A percentile compares a stretch with the other conserved stretches of the same genome.
Evolutionary conservation across 2,888 invertebrate species (phyloP).

Genomic region (Polia nebulosa): DNA sequence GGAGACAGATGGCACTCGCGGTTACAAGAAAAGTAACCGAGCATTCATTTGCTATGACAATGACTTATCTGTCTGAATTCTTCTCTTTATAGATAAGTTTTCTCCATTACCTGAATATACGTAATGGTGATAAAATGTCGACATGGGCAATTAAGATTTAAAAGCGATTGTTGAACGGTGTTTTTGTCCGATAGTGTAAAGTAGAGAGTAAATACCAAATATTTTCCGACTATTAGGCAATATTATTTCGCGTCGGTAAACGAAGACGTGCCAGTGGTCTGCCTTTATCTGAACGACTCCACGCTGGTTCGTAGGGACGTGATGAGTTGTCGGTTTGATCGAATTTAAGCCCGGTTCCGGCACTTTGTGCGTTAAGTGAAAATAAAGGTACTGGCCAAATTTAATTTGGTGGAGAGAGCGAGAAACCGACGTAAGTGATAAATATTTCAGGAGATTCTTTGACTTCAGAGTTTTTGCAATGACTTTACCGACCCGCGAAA

Average conservation of each 20-base stretch:
- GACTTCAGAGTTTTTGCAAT: neutral
- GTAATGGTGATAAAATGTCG: conserved; percentile 38
- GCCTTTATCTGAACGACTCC: conserved; percentile 45
- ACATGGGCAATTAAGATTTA: conserved; percentile 42
- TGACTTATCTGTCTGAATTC: conserved; percentile 61
- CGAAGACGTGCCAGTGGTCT: conserved; percentile 36
- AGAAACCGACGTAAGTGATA: conserved; percentile 2
- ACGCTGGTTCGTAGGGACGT: conserved; percentile 44
- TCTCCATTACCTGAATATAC: conserved; percentile 42
- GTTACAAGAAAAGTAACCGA: conserved; percentile 57
- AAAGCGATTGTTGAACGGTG: conserved; percentile 25
- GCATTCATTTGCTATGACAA: conserved; percentile 63
- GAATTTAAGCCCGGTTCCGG: conserved; percentile 45
- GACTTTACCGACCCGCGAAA: neutral
- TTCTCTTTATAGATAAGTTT: conserved; percentile 49
- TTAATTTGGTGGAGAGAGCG: conserved; percentile 36
- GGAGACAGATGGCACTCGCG: conserved; percentile 60
- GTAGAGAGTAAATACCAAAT: conserved; percentile 37
- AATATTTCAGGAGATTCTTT: conserved; percentile 27
- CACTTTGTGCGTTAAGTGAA: conserved; percentile 52
- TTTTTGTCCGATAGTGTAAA: conserved; percentile 31
- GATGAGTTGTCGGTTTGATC: conserved; percentile 50
- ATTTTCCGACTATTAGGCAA: conserved; percentile 35
- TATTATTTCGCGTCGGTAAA: conserved; percentile 38
- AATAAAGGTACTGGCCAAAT: conserved; percentile 44